phyloP scores from a whole-genome alignment of 2,888 invertebrate genomes.

The Hesperia comma region DNA sequence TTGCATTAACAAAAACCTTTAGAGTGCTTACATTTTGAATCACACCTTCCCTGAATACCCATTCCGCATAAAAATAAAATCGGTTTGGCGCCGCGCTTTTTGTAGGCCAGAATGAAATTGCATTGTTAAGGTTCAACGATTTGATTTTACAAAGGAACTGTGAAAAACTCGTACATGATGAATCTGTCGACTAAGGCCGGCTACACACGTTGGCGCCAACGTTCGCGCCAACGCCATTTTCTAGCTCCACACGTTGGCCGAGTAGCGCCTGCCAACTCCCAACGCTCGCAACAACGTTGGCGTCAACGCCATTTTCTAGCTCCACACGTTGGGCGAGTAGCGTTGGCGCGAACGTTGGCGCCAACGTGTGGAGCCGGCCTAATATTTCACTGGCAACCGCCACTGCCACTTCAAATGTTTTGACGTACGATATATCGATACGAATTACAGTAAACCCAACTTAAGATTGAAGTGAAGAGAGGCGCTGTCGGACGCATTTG shows the following conservation, averaged over 20 bases:
- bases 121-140: constrained; percentile 20
- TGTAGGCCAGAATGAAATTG: constrained; percentile 29
- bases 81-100: not conserved
- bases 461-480: no score
- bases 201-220: no score
- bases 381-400: constrained; percentile 14
- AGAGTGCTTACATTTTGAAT: not conserved
- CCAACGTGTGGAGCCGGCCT: no score
- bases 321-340: no score
- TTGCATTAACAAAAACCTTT: not conserved
- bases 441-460: no score
- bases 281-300: no score
- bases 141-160: constrained; percentile 29
- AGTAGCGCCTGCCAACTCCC: no score
- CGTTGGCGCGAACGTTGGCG: no score
- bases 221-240: no score
- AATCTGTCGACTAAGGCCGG: constrained; percentile 1
- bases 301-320: no score
- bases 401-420: constrained; percentile 4
- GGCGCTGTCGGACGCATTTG: no score
- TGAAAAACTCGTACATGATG: constrained; percentile 10
- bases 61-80: constrained; percentile 20
- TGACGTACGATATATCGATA: constrained; percentile 5
- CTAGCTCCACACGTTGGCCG: no score
- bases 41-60: constrained; percentile 12